Conservation (phyloP, 2,888 invertebrate genomes). For the Atrina japonica region DNA sequence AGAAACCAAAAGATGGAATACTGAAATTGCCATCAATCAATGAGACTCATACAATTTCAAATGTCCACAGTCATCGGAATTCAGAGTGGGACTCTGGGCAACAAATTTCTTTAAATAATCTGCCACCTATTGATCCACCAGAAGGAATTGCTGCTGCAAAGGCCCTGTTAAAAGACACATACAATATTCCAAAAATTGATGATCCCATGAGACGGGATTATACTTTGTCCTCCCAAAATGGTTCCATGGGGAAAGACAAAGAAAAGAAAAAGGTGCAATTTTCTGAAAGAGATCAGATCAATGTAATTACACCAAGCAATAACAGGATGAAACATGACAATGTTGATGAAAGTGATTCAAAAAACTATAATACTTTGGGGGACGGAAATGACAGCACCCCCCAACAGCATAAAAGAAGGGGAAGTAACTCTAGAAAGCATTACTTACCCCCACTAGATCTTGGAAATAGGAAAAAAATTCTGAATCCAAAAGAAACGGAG, state of each 20-base stretch:
- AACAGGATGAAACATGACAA: not conserved
- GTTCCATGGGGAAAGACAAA: conserved; percentile 1
- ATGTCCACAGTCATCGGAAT: conserved; percentile 23
- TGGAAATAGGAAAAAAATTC: not conserved
- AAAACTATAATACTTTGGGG: conserved; percentile 10
- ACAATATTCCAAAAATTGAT: conserved; percentile 59
- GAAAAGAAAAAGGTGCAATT: conserved; percentile 45
- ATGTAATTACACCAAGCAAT: conserved; percentile 11
- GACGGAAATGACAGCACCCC: conserved; percentile 11
- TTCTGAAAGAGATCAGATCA: conserved; percentile 22
- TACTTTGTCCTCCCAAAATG: conserved; percentile 11
- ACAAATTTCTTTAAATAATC: conserved; percentile 34
- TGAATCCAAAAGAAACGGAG: conserved; percentile 52
- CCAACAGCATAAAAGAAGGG: conserved; percentile 2
- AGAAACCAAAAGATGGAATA: conserved; percentile 43
- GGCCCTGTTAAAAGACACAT: conserved; percentile 48
- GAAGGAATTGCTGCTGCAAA: conserved; percentile 55
- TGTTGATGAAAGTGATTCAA: conserved; percentile 25
- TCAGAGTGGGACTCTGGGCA: conserved; percentile 64
- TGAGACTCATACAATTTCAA: not conserved
- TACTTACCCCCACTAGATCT: conserved; percentile 23
- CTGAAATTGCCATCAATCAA: conserved; percentile 55
- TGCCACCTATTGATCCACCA: conserved; percentile 51
- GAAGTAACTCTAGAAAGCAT: conserved; percentile 12
- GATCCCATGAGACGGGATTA: conserved; percentile 62